Percentiles rank a stretch among this genome's conserved stretches.
phyloP scores from a whole-genome alignment of 2,113 vertebrate species.

The Elephantulus edwardii region DNA sequence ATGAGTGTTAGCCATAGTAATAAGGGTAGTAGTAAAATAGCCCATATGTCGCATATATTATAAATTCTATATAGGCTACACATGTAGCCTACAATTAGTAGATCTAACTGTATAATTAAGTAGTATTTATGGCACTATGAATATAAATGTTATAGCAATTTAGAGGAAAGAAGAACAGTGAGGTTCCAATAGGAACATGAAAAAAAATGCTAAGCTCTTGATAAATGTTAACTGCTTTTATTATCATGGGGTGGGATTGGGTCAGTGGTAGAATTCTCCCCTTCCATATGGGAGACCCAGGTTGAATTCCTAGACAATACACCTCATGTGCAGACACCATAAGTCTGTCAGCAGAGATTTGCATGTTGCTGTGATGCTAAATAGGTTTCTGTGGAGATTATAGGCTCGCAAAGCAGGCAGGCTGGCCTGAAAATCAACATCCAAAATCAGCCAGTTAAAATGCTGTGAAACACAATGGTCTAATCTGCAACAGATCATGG shows the following conservation, averaged over 20 bases:
- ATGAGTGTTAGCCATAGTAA: neutral
- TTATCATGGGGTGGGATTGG: neutral
- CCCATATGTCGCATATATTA: neutral
- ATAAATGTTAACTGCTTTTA: neutral
- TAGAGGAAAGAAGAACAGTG: neutral
- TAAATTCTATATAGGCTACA: neutral
- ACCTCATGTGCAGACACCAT: neutral
- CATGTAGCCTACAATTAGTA: neutral
- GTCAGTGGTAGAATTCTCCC: neutral
- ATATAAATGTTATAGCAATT: neutral
- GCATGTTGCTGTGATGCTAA: neutral
- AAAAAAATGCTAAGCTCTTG: neutral
- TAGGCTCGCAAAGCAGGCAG: neutral
- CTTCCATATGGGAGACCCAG: neutral
- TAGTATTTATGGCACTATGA: neutral
- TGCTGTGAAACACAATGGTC: neutral
- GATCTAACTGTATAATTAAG: constrained; percentile 13
- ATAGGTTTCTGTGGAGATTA: neutral
- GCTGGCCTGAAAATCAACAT: neutral
- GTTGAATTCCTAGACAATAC: neutral
- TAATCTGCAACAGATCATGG: neutral
- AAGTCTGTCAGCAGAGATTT: neutral
- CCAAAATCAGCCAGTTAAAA: neutral
- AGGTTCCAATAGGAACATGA: neutral
- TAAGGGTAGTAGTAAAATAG: neutral